Evolutionary conservation across 2,797 vertebrate species (phyloP), one percentile per base, ranked within the genome.

Genomic region (Triplophysa yarkandensis): DNA sequence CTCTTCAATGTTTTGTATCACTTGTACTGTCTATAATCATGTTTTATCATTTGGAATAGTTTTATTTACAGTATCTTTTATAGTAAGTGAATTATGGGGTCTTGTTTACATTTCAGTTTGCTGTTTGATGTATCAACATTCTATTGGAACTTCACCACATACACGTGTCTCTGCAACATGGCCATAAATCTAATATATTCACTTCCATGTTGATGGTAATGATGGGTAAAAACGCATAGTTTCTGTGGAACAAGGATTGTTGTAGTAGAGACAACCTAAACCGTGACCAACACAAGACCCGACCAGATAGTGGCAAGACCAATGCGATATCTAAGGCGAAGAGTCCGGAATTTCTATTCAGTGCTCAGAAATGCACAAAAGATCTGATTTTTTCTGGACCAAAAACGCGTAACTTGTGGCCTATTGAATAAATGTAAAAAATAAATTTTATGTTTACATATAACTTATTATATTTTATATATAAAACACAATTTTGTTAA

Each of bases 1-100:
- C 46, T 27, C 25, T 66, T 52, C 19, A 21, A 50, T 60, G 39
- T 41, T n/a, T 23, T 52, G 23, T 54, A 66, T 72, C 54, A 81
- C 23, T 32, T 55, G 44, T 21, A 11, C 25, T 60, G 21, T 55
- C 62, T 46, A 23, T 63, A 28, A 25, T 52, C 46, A 61, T 58
- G 13, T 55, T 16, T 55, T 23, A 23, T 11, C 10, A 5, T 28
- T 17, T 5, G 50, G 25, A 54, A 25, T 23, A 27, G 50, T 4
- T 11, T 27, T 55, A 52, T 16, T 21, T 30, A 32, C 72, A 67
- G n/a, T 9, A 17, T 4, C 2, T 17, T 4, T 17, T 44, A n/a
- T 4, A 19, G 5, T 23, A 48, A 9, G 8, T 19, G 2, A 48
- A 9, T 48, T 43, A 43, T 11, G 3, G 11, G 8, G 21, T 3